Evolutionary conservation across 2,888 invertebrate genomes (phyloP).

Genomic region (Volucella inflata): DNA sequence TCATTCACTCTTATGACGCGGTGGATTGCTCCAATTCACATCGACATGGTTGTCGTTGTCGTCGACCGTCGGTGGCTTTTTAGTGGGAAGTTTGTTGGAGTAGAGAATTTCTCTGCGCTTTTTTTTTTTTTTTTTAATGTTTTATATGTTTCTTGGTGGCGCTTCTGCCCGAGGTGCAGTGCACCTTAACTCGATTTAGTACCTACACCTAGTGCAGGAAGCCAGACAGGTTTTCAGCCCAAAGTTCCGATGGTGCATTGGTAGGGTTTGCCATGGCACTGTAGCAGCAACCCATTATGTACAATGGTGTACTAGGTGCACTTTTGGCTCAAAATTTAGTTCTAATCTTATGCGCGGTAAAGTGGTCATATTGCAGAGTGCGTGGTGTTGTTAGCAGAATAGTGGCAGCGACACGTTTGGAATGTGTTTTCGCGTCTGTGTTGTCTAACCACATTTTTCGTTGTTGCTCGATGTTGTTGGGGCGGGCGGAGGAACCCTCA

Average conservation of each 20-base stretch:
- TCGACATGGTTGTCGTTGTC: conserved; percentile 52
- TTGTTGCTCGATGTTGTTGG: neutral
- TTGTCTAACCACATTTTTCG: conserved; percentile 14
- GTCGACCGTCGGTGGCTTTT: neutral
- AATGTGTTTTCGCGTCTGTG: conserved; percentile 6
- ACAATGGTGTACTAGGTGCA: neutral
- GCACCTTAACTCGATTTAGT: conserved; percentile 36
- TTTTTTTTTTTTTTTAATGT: conserved; percentile 9
- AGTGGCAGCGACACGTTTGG: conserved; percentile 41
- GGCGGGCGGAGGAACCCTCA: conserved; percentile 48
- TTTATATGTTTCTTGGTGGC: conserved; percentile 43
- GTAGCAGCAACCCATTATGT: neutral
- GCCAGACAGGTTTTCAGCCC: conserved; percentile 67
- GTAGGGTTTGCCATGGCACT: conserved; percentile 32
- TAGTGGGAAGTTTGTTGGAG: conserved; percentile 43
- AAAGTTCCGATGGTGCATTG: conserved; percentile 49
- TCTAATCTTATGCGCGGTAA: conserved; percentile 28
- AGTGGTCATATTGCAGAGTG: conserved; percentile 22
- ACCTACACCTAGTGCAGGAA: conserved; percentile 16
- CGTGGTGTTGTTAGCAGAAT: conserved; percentile 11
- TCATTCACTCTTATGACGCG: conserved; percentile 56
- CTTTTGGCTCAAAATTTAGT: conserved; percentile 25
- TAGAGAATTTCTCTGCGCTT: conserved; percentile 5
- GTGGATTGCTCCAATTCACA: conserved; percentile 56
- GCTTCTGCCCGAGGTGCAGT: conserved; percentile 59